Conservation (phyloP, 2,113 vertebrate genomes). For the Trichechus manatus region DNA sequence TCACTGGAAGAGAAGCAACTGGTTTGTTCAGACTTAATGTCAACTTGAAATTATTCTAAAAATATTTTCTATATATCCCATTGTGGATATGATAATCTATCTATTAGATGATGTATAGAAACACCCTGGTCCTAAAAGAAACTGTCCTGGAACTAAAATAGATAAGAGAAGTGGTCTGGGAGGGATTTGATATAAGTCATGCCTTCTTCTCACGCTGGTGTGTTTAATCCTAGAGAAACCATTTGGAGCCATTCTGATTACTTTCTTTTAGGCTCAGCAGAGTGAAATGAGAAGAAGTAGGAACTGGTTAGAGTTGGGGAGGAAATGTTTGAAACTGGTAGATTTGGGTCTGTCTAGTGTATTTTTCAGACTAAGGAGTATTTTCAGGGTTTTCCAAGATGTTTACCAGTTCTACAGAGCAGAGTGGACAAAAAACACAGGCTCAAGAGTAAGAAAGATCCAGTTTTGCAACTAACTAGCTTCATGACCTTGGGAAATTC, state of each 20-base stretch:
- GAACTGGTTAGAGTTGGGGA: background rate
- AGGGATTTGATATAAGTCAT: conserved; percentile 13
- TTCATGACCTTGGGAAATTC: background rate
- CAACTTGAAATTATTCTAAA: conserved; percentile 39
- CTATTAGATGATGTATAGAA: background rate
- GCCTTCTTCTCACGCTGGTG: background rate
- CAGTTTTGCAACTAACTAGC: background rate
- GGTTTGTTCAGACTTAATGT: background rate
- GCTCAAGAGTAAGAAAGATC: background rate
- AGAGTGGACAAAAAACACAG: background rate
- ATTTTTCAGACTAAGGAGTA: conserved; percentile 30
- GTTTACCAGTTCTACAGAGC: background rate
- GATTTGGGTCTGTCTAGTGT: background rate
- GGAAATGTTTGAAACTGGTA: conserved; percentile 4
- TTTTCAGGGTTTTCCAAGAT: background rate
- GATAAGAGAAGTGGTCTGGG: conserved; percentile 7
- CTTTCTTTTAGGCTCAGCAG: background rate
- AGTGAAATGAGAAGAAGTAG: conserved; percentile 46
- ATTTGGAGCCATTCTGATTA: conserved; percentile 12
- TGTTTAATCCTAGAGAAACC: background rate
- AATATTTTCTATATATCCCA: background rate
- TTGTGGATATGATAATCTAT: conserved; percentile 15
- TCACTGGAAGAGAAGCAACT: background rate
- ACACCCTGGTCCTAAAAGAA: background rate
- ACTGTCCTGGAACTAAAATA: background rate